A percentile compares a stretch with the other conserved stretches of the same genome.
Evolutionary conservation across 2,888 invertebrate species (phyloP).

Genomic region (Thyatira batis): DNA sequence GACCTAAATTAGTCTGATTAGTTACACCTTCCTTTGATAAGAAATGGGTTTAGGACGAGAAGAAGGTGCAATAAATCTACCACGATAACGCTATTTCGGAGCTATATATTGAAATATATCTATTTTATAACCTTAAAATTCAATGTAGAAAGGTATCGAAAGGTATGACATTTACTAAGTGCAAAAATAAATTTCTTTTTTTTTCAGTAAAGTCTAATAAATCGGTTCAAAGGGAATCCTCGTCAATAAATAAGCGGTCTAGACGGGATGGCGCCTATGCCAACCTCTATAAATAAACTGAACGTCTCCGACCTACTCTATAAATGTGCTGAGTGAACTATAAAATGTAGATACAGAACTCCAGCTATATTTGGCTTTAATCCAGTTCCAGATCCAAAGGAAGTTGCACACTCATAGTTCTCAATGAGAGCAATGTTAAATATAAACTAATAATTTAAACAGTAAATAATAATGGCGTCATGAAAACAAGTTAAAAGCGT

Average conservation of each 20-base stretch:
- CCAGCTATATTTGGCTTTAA: conserved; percentile 43
- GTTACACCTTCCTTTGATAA: conserved; percentile 42
- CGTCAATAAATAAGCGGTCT: conserved; percentile 51
- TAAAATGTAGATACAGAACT: conserved; percentile 31
- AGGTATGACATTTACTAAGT: not conserved
- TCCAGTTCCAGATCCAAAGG: conserved; percentile 30
- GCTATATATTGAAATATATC: conserved; percentile 26
- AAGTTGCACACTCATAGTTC: conserved; percentile 9
- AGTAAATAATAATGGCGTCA: conserved; percentile 29
- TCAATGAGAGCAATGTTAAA: conserved; percentile 12
- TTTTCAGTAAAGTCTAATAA: conserved; percentile 19
- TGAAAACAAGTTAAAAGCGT: conserved; percentile 12
- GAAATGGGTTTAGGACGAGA: conserved; percentile 36
- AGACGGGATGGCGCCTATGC: conserved; percentile 63
- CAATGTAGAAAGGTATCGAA: not conserved
- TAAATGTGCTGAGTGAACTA: conserved; percentile 32
- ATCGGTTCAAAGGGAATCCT: conserved; percentile 43
- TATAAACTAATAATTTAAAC: conserved; percentile 20
- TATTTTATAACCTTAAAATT: conserved; percentile 29
- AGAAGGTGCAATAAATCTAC: conserved; percentile 46
- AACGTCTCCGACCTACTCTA: conserved; percentile 45
- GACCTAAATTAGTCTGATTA: not conserved
- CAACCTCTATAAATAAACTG: conserved; percentile 50
- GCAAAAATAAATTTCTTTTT: not conserved
- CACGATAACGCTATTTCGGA: conserved; percentile 43